A percentile compares a stretch with the other conserved stretches of the same genome.
Evolutionary conservation across 2,888 invertebrate genomes (phyloP).

Genomic region (Encarsia formosa): DNA sequence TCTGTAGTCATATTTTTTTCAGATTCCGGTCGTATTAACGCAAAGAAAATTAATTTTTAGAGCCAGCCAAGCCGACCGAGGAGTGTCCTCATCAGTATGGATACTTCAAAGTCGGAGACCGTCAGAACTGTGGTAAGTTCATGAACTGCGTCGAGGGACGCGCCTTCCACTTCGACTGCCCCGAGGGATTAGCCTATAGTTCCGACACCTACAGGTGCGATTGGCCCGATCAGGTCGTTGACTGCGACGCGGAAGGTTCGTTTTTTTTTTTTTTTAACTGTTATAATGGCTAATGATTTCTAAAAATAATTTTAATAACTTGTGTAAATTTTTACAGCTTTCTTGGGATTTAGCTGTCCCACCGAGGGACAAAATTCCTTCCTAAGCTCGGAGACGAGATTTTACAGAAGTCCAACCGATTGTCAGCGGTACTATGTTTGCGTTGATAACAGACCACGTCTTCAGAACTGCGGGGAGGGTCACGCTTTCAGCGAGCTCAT

Average conservation of each 20-base stretch:
- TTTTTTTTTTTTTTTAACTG: not conserved
- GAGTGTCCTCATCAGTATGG: slow-evolving; percentile 83
- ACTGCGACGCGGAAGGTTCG: slow-evolving; percentile 76
- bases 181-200: slow-evolving; percentile 78
- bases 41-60: slow-evolving; percentile 55
- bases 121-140: slow-evolving; percentile 70
- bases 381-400: slow-evolving; percentile 53
- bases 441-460: slow-evolving; percentile 67
- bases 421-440: slow-evolving; percentile 80
- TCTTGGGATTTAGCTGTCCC: slow-evolving; percentile 77
- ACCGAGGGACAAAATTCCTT: slow-evolving; percentile 51
- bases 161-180: slow-evolving; percentile 70
- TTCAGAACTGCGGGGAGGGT: slow-evolving; percentile 72
- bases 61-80: slow-evolving; percentile 67
- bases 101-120: slow-evolving; percentile 69
- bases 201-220: slow-evolving; percentile 72
- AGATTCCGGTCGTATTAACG: no score
- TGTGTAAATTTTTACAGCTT: slow-evolving; percentile 55
- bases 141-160: slow-evolving; percentile 79
- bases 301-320: slow-evolving; percentile 67
- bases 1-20: no score
- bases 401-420: slow-evolving; percentile 60
- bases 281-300: slow-evolving; percentile 53
- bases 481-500: slow-evolving; percentile 73
- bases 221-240: slow-evolving; percentile 80